These are phyloP conservation scores for Tipula helvola DNA, from an alignment of 2,888 invertebrate genomes.

Conservation along the genomic window DNA sequence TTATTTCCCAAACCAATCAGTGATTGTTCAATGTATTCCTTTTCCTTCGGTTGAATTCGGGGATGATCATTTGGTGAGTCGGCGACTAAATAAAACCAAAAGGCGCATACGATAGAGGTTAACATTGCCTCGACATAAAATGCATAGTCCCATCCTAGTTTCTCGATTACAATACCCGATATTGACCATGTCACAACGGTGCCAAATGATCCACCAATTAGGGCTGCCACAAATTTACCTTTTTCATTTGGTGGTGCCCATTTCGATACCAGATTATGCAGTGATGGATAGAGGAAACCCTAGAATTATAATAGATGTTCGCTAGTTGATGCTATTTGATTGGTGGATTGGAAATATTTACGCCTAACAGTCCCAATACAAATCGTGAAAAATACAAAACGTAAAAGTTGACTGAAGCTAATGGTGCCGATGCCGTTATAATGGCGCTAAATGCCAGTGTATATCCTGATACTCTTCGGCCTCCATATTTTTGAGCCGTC, in stretches of 20 bases:
- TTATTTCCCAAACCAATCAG: slow-evolving; percentile 33
- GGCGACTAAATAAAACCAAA: slow-evolving; percentile 50
- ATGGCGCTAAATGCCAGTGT: slow-evolving; percentile 39
- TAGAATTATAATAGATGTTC: slow-evolving; percentile 19
- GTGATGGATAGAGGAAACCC: slow-evolving; percentile 50
- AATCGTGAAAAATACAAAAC: slow-evolving; percentile 45
- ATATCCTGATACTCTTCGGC: slow-evolving; percentile 45
- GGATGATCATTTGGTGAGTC: slow-evolving; percentile 52
- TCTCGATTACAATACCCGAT: slow-evolving; percentile 48
- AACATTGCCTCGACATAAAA: slow-evolving; percentile 50
- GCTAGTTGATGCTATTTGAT: neutral
- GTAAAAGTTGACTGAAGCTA: slow-evolving; percentile 42
- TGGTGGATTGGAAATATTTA: slow-evolving; percentile 29
- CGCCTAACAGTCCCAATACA: slow-evolving; percentile 48
- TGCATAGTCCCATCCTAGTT: slow-evolving; percentile 52
- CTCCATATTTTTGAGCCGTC: slow-evolving; percentile 51
- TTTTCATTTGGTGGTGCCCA: slow-evolving; percentile 67
- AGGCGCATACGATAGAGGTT: slow-evolving; percentile 40
- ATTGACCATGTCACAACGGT: slow-evolving; percentile 58
- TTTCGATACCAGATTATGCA: slow-evolving; percentile 51
- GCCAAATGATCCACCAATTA: slow-evolving; percentile 61
- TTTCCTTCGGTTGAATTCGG: slow-evolving; percentile 48
- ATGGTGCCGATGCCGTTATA: slow-evolving; percentile 46
- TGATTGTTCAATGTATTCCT: slow-evolving; percentile 47
- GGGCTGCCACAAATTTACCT: slow-evolving; percentile 55